A percentile compares a stretch with the other conserved stretches of the same genome.
These are phyloP conservation scores for Plectus sambesii DNA, from an alignment of 1,140 invertebrate species.

Conservation along the genomic window DNA sequence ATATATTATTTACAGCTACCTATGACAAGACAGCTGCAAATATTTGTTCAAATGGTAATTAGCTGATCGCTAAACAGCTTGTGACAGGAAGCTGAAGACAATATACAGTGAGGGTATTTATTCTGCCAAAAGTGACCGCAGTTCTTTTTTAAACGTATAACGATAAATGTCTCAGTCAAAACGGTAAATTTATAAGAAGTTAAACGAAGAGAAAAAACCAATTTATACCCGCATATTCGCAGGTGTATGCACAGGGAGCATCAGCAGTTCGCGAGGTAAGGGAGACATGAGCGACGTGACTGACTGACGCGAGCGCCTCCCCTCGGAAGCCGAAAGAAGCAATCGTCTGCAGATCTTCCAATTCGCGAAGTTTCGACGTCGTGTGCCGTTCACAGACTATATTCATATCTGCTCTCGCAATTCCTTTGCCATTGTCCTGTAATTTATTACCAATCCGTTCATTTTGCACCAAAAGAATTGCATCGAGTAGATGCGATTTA, in stretches of 20 bases:
- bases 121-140: too few relatives aligned
- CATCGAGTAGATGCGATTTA: constrained; percentile 3
- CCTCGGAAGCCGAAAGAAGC: constrained; percentile 91
- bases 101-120: too few relatives aligned
- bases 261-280: constrained; percentile 73
- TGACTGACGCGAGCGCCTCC: constrained; percentile 91
- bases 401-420: constrained; percentile 62
- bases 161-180: too few relatives aligned
- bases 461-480: neutral
- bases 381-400: constrained; percentile 96
- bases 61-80: too few relatives aligned
- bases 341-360: constrained; percentile 78
- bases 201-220: too few relatives aligned
- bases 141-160: too few relatives aligned
- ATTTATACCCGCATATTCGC: too few relatives aligned
- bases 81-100: too few relatives aligned
- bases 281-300: constrained; percentile 80
- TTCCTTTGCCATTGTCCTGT: constrained; percentile 42
- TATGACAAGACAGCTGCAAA: too few relatives aligned
- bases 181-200: too few relatives aligned
- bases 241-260: constrained; percentile 27
- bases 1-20: too few relatives aligned
- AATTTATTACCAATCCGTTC: constrained; percentile 14
- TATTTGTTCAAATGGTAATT: too few relatives aligned
- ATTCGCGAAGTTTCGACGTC: constrained; percentile 80